Percentiles rank a stretch among this genome's conserved stretches.
phyloP scores from a whole-genome alignment of 2,888 invertebrate genomes.

The Lithophane socia region DNA sequence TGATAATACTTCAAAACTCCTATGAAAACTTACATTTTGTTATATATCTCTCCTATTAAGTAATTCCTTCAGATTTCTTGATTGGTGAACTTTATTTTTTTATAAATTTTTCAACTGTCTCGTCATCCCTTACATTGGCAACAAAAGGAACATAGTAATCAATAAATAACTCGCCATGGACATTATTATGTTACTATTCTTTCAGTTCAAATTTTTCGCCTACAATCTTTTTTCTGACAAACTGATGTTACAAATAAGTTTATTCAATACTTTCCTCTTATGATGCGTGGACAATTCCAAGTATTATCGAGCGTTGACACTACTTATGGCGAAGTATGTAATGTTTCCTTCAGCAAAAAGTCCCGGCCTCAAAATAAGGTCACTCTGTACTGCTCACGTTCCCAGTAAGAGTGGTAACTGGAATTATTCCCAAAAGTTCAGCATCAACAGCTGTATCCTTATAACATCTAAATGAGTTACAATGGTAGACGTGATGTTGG shows the following conservation, averaged over 20 bases:
- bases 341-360: slow-evolving; percentile 32
- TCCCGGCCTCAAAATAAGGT: background rate
- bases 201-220: background rate
- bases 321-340: slow-evolving; percentile 14
- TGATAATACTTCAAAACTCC: background rate
- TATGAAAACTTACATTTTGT: background rate
- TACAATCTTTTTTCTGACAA: background rate
- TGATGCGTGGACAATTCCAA: slow-evolving; percentile 27
- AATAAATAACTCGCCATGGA: background rate
- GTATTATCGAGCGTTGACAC: slow-evolving; percentile 49
- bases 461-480: background rate
- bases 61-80: background rate
- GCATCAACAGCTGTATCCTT: background rate
- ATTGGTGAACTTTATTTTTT: background rate
- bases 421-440: no score
- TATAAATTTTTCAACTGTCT: no score
- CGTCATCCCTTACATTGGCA: no score
- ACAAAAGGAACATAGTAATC: background rate
- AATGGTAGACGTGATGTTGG: background rate
- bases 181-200: no score
- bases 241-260: background rate
- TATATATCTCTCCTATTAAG: no score
- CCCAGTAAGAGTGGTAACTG: no score
- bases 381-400: no score
- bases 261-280: slow-evolving; percentile 10